These are phyloP conservation scores for Terebella lapidaria DNA, from an alignment of 2,888 invertebrate genomes.

Conservation along the genomic window DNA sequence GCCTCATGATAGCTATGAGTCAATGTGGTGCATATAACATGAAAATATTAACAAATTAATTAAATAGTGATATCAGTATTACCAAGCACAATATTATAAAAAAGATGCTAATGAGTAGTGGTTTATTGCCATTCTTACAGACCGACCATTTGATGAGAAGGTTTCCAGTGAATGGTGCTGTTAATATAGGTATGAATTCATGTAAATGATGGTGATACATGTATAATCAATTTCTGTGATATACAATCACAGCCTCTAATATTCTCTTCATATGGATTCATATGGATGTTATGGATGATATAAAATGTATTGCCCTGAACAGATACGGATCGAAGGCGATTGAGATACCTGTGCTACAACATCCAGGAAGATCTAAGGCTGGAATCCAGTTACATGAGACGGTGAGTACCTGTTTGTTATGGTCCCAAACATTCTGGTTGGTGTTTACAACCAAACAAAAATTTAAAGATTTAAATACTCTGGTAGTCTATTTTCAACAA, in stretches of 20 bases:
- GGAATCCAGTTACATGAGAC: slow-evolving; percentile 16
- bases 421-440: background rate
- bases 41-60: no score
- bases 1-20: no score
- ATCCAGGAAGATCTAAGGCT: slow-evolving; percentile 38
- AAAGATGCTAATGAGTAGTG: no score
- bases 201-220: background rate
- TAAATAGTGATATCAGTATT: no score
- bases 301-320: slow-evolving; percentile 12
- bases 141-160: slow-evolving; percentile 37
- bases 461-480: background rate
- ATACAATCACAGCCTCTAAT: no score
- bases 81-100: no score
- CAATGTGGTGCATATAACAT: no score
- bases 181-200: slow-evolving; percentile 35
- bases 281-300: background rate
- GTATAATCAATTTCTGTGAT: no score
- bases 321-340: slow-evolving; percentile 41
- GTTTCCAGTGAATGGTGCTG: slow-evolving; percentile 37
- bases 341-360: slow-evolving; percentile 40
- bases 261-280: background rate
- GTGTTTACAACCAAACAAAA: background rate
- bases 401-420: background rate
- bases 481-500: background rate
- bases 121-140: slow-evolving; percentile 25